phyloP scores from a whole-genome alignment of 2,888 invertebrate genomes.

The Rhagium mordax region DNA sequence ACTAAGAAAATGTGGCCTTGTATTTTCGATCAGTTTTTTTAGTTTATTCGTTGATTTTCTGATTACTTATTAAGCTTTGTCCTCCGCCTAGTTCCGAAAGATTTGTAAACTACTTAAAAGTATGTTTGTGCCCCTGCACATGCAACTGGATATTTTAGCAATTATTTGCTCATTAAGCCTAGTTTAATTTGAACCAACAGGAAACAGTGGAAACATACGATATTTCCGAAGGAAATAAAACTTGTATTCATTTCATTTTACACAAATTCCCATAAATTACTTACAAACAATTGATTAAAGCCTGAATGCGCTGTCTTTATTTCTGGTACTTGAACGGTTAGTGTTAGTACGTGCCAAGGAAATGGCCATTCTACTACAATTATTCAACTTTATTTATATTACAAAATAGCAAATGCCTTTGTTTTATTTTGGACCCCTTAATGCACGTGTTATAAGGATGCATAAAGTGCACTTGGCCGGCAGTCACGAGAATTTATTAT shows the following conservation, averaged over 20 bases:
- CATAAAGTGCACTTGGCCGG: slow-evolving; percentile 19
- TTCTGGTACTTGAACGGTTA: background rate
- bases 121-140: too few species aligned
- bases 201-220: background rate
- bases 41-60: too few species aligned
- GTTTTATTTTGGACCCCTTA: slow-evolving; percentile 13
- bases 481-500: background rate
- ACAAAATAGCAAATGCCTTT: background rate
- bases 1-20: too few species aligned
- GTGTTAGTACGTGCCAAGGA: slow-evolving; percentile 20
- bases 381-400: slow-evolving; percentile 17
- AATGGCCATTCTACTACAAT: slow-evolving; percentile 1
- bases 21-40: too few species aligned
- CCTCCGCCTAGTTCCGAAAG: too few species aligned
- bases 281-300: slow-evolving; percentile 29
- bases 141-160: background rate
- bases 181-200: background rate
- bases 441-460: slow-evolving; percentile 14
- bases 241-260: background rate
- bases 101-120: too few species aligned
- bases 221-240: background rate
- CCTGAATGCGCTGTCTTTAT: slow-evolving; percentile 4
- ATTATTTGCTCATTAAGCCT: background rate
- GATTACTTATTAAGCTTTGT: too few species aligned
- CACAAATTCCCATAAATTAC: slow-evolving; percentile 18